These are phyloP conservation scores for Gibbula magus DNA, from an alignment of 2,888 invertebrate genomes.

Conservation along the genomic window DNA sequence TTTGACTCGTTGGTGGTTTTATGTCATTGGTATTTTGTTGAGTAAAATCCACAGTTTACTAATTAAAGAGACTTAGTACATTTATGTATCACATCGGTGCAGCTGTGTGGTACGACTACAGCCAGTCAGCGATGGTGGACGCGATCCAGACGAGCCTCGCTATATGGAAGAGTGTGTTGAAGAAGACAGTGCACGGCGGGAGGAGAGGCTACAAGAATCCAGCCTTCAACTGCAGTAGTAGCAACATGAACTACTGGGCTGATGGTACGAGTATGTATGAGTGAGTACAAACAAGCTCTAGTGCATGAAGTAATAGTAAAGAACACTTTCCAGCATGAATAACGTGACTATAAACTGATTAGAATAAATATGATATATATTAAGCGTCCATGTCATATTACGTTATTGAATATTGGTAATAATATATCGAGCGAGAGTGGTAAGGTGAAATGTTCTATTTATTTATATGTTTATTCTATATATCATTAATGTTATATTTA, in stretches of 20 bases:
- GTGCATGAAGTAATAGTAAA: too few species aligned
- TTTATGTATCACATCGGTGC: neutral
- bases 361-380: too few species aligned
- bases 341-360: too few species aligned
- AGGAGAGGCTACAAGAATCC: conserved; percentile 1
- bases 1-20: neutral
- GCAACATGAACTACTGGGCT: conserved; percentile 39
- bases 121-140: conserved; percentile 45
- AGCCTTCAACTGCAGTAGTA: conserved; percentile 21
- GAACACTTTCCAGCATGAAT: too few species aligned
- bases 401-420: too few species aligned
- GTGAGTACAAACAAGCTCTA: conserved; percentile 32
- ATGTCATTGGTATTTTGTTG: neutral
- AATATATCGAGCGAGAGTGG: too few species aligned
- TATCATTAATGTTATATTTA: too few species aligned
- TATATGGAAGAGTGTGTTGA: conserved; percentile 56
- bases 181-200: conserved; percentile 38
- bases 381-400: too few species aligned
- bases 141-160: conserved; percentile 48
- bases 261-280: conserved; percentile 48
- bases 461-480: too few species aligned
- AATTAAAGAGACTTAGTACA: neutral
- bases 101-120: conserved; percentile 55
- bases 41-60: neutral
- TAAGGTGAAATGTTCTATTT: too few species aligned